Percentiles rank a stretch among this genome's conserved stretches.
Conservation (phyloP, 2,888 invertebrate genomes). For the Apamea crenata region DNA sequence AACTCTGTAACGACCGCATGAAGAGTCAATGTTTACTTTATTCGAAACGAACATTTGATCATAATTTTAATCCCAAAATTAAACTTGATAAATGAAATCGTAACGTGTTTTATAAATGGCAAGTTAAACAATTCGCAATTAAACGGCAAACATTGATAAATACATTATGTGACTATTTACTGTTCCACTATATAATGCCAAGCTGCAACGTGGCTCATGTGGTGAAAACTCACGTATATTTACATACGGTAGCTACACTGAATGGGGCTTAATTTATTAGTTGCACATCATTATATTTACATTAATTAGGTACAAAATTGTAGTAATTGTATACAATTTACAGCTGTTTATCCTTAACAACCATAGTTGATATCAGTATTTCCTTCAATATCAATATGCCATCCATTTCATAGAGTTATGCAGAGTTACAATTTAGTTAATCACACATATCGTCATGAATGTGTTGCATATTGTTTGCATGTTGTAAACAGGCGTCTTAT, state of each 20-base stretch:
- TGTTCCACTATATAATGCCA: conserved; percentile 27
- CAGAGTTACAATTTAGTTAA: background rate
- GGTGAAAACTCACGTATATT: conserved; percentile 33
- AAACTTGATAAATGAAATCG: conserved; percentile 2
- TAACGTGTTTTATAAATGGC: conserved; percentile 27
- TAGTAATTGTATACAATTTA: background rate
- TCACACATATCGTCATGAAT: background rate
- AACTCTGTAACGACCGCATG: conserved; percentile 29
- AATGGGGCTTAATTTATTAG: conserved; percentile 32
- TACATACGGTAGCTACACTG: conserved; percentile 28
- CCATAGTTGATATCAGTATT: background rate
- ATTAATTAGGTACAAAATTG: background rate
- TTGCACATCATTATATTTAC: conserved; percentile 15
- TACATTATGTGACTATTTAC: conserved; percentile 34
- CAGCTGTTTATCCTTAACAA: background rate
- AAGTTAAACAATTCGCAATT: conserved; percentile 28
- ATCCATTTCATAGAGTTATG: background rate
- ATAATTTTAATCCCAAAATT: conserved; percentile 26
- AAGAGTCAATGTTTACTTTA: conserved; percentile 25
- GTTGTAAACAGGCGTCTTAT: background rate
- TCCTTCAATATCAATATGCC: background rate
- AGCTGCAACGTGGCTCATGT: conserved; percentile 27
- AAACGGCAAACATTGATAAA: conserved; percentile 37
- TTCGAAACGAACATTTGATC: conserved; percentile 29
- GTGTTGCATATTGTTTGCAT: background rate